Conservation (phyloP, 2,888 invertebrate genomes). For the Drosophila kambysellisi region DNA sequence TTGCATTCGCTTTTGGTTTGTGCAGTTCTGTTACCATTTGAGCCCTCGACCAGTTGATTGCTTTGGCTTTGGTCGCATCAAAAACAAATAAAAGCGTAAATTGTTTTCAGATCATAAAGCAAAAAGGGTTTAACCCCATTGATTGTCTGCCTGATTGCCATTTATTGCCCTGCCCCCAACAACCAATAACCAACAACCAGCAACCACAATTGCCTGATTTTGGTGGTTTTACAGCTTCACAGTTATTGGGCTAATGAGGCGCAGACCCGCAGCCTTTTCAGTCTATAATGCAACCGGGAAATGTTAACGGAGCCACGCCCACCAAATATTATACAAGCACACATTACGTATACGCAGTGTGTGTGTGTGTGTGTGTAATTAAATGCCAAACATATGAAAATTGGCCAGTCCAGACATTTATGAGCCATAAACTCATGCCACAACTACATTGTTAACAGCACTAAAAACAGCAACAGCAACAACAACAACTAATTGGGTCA, state of each 20-base stretch:
- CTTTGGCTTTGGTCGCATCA: constrained; percentile 65
- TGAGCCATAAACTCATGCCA: constrained; percentile 71
- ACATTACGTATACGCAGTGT: constrained; percentile 68
- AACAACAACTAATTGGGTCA: constrained; percentile 76
- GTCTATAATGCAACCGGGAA: constrained; percentile 20
- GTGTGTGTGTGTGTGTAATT: constrained; percentile 35
- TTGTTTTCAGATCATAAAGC: constrained; percentile 79
- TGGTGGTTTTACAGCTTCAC: constrained; percentile 75
- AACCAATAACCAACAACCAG: background rate
- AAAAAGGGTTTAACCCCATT: constrained; percentile 71
- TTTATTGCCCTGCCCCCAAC: constrained; percentile 58
- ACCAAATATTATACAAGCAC: constrained; percentile 30
- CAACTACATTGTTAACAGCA: constrained; percentile 63
- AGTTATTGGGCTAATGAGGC: constrained; percentile 74
- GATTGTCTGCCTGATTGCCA: constrained; percentile 75
- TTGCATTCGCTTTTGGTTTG: constrained; percentile 56
- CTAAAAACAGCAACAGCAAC: constrained; percentile 30
- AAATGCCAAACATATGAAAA: constrained; percentile 62
- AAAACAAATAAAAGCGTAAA: constrained; percentile 79
- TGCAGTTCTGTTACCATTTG: constrained; percentile 49
- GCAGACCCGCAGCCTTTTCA: background rate
- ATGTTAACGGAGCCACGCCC: constrained; percentile 33
- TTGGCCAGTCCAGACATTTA: constrained; percentile 65
- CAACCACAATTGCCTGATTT: constrained; percentile 45
- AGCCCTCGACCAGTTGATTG: constrained; percentile 52